Base-by-base conservation (phyloP, 2,888 invertebrate genomes). In the Rotaria macrura region DNA sequence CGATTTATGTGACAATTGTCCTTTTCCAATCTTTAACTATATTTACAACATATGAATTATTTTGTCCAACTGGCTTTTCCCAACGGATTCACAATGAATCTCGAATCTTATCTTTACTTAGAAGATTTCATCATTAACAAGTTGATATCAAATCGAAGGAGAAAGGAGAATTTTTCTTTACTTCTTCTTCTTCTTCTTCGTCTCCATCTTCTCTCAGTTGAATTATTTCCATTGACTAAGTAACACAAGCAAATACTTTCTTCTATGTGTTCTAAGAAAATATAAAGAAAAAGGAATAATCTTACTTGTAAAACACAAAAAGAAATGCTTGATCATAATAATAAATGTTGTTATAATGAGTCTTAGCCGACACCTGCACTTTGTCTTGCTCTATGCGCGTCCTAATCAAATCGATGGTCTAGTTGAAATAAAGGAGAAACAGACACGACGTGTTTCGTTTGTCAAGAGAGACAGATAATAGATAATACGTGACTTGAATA, bases 401-500 rank as follows among this genome's bases (percentile, higher is more conserved):
- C 34, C 34, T 65, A 65, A 65, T 65, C 65, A 65, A 65, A 34
- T 65, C 65, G 65, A 65, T 65, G 65, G 65, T 65, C 65, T 65
- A 65, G 65, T 20, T 65, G 65, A 65, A 65, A 65, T 65, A 34
- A 65, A 65, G 65, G 34, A 65, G 65, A 49, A 65, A 65, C 34
- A 65, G 65, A 65, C 65, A 65, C 65, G 65, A 65, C 65, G 65
- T 65, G 65, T 65, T 65, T 65, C 65, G 65, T 65, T 65, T 65
- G 65, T 65, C 65, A 65, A 65, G 65, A 65, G 65, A 17, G 34
- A 65, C 14, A 65, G 65, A 65, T 65, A 65, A 65, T 65, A 65
- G 65, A 65, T 65, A 65, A 65, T 65, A 65, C 65, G 65, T 65
- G 65, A 65, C 65, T 65, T 65, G 65, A 65, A 65, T 65, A 34